phyloP scores from a whole-genome alignment of 2,888 invertebrate species.

The Drosophila pseudotalamancana region DNA sequence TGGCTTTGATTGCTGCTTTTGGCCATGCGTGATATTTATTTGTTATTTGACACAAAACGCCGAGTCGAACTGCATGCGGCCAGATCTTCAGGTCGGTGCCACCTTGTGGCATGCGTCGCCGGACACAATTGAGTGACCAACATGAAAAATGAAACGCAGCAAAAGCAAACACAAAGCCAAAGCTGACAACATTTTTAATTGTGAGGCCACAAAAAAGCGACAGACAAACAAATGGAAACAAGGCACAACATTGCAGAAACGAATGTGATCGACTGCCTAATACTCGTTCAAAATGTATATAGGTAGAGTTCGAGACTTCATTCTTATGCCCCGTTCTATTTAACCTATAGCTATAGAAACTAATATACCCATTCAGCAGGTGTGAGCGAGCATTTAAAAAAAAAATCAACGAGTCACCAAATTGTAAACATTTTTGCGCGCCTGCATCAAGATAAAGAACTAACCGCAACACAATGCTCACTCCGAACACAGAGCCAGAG shows the following conservation, averaged over 20 bases:
- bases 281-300: too few species aligned
- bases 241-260: background rate
- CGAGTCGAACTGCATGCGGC: conserved; percentile 37
- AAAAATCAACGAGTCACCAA: conserved; percentile 51
- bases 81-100: conserved; percentile 12
- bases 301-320: too few species aligned
- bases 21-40: conserved; percentile 80
- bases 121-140: conserved; percentile 81
- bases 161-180: conserved; percentile 25
- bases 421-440: conserved; percentile 78
- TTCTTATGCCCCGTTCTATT: too few species aligned
- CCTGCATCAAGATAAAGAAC: conserved; percentile 73
- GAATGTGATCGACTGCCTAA: background rate
- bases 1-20: conserved; percentile 76
- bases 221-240: conserved; percentile 3
- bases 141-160: conserved; percentile 72
- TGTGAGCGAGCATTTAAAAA: background rate
- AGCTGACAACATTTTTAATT: conserved; percentile 69
- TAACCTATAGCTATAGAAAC: too few species aligned
- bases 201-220: conserved; percentile 31
- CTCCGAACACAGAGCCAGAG: too few species aligned
- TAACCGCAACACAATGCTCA: conserved; percentile 61
- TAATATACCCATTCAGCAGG: background rate
- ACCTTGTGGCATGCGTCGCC: conserved; percentile 72
- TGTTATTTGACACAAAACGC: conserved; percentile 80